These are phyloP conservation scores for Corythornis cristatus DNA, from an alignment of 2,113 vertebrate species.

Conservation along the genomic window DNA sequence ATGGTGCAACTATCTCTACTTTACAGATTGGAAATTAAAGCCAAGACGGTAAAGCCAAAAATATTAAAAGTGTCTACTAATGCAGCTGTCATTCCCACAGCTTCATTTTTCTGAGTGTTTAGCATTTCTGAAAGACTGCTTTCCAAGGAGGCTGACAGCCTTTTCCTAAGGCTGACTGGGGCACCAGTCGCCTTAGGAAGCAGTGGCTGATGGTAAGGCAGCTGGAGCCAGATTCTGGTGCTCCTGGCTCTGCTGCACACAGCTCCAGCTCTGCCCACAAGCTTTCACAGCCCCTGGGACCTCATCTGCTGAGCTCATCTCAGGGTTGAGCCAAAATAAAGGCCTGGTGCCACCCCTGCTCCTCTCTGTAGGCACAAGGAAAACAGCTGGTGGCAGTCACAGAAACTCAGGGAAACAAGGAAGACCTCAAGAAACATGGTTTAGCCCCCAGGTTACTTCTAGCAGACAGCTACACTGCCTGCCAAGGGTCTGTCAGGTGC, in stretches of 20 bases:
- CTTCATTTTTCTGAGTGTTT: neutral
- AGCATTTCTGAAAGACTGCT: neutral
- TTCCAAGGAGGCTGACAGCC: neutral
- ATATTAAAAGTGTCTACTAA: neutral
- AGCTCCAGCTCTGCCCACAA: neutral
- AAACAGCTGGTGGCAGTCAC: neutral
- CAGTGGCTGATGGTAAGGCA: neutral
- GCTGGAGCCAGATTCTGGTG: neutral
- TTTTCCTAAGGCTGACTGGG: neutral
- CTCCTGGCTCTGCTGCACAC: neutral
- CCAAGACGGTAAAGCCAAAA: neutral
- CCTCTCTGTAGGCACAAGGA: neutral
- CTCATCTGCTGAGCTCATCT: neutral
- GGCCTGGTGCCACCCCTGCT: neutral
- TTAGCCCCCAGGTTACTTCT: neutral
- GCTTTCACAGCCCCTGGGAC: neutral
- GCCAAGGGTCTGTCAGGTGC: fast-evolving
- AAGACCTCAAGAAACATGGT: neutral
- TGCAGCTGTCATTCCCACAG: neutral
- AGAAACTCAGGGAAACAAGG: neutral
- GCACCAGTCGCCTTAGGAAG: fast-evolving
- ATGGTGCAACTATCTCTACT: neutral
- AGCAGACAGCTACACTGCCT: fast-evolving
- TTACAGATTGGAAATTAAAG: neutral
- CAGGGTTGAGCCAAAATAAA: neutral